phyloP scores from a whole-genome alignment of 2,113 vertebrate species.

The Corydoras sp. region DNA sequence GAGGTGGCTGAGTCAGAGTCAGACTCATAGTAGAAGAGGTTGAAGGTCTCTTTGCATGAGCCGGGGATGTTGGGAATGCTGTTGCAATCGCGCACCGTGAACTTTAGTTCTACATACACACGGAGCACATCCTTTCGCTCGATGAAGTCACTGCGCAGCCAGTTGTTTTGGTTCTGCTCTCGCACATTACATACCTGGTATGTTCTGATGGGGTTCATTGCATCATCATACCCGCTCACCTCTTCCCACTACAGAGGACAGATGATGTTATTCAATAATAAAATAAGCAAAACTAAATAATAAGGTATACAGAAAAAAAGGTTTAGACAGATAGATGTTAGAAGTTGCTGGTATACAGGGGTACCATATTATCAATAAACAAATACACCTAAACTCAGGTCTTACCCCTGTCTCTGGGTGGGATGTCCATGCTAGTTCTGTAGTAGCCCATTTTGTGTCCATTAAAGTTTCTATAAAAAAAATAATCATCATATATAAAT shows the following conservation, averaged over 20 bases:
- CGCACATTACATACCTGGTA: conserved; percentile 96
- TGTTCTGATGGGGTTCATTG: conserved; percentile 95
- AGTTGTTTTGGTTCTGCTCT: conserved; percentile 94
- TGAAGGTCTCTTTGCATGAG: conserved; percentile 99
- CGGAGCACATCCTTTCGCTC: conserved; percentile 74
- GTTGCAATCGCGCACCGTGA: conserved; percentile 77
- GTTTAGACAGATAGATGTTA: too few species aligned
- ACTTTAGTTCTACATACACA: conserved; percentile 17
- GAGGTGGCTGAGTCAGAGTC: conserved; percentile 86
- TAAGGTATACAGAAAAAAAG: too few species aligned
- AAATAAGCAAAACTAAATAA: too few species aligned
- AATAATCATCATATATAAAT: conserved; percentile 43
- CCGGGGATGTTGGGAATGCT: conserved; percentile 97
- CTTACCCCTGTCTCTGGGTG: conserved; percentile 93
- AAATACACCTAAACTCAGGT: conserved; percentile 4
- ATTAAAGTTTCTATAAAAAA: conserved; percentile 84
- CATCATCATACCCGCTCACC: conserved; percentile 94
- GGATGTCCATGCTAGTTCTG: conserved; percentile 91
- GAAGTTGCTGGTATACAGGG: too few species aligned
- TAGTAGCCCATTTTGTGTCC: conserved; percentile 97
- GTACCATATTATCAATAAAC: background rate
- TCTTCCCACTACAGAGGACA: conserved; percentile 84
- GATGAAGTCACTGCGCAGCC: conserved; percentile 92
- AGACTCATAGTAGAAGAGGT: conserved; percentile 95
- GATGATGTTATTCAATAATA: background rate